Evolutionary conservation across 2,888 invertebrate species (phyloP).

Genomic region (Schizotus pectinicornis): DNA sequence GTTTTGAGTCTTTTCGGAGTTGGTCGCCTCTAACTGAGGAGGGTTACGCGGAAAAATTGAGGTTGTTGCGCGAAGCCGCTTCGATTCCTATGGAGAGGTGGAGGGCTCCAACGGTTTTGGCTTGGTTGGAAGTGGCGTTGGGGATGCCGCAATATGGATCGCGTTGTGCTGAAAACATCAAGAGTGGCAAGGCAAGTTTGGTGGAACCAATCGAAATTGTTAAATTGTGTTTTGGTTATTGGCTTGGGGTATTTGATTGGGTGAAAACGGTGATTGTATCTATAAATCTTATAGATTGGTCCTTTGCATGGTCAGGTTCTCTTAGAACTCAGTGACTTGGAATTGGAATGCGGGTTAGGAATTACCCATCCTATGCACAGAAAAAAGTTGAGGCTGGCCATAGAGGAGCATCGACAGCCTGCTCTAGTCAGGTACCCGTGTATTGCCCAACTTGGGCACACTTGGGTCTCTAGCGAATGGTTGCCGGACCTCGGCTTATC

Average conservation of each 20-base stretch:
- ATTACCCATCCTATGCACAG: conserved; percentile 91
- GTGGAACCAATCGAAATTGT: neutral
- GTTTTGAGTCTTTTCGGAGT: conserved; percentile 63
- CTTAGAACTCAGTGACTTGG: conserved; percentile 88
- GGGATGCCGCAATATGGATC: conserved; percentile 95
- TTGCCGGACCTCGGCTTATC: conserved; percentile 88
- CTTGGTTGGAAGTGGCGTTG: conserved; percentile 92
- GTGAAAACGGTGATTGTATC: conserved; percentile 50
- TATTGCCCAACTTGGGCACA: conserved; percentile 86
- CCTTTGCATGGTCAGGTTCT: conserved; percentile 81
- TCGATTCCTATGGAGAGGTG: conserved; percentile 87
- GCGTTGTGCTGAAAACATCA: conserved; percentile 90
- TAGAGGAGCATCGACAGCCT: conserved; percentile 90
- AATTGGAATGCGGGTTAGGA: conserved; percentile 90
- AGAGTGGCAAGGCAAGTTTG: conserved; percentile 84
- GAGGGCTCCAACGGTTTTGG: conserved; percentile 91
- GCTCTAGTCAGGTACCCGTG: conserved; percentile 86
- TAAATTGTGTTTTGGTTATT: neutral
- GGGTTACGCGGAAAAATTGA: conserved; percentile 79
- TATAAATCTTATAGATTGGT: conserved; percentile 72
- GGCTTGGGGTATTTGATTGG: conserved; percentile 9
- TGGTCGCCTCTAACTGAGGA: conserved; percentile 73
- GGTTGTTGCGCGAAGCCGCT: conserved; percentile 79
- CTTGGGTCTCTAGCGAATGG: conserved; percentile 95
- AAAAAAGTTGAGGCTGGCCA: conserved; percentile 89